Evolutionary conservation across 2,797 vertebrate species (phyloP), one percentile per base, ranked within the genome.

Genomic region (Chloroceryle amazona): DNA sequence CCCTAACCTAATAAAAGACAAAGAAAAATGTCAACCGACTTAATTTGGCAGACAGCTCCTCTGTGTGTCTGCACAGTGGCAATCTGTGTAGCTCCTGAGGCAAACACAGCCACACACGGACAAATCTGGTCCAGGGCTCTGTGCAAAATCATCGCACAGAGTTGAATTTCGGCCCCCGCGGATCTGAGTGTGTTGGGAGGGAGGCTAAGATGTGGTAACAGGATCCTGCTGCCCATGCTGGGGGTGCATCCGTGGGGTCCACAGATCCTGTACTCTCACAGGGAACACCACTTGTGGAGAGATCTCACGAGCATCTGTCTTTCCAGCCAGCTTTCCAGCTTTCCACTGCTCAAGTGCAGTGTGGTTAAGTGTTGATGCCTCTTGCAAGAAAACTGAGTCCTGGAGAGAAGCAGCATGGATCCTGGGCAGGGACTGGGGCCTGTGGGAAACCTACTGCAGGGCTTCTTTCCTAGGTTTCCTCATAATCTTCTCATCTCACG

Each of bases 141-240:
- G 25, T 19, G 72, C 75, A 92, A 84, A 47, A 39, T 12, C 25
- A 6, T 52, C 83, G 39, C 75, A 74, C n/a, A 23, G 25, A 63
- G n/a, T 70, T 67, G 52, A 37, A 39, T 46, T 62, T 31, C 0
- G 1, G 18, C 8, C 41, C 54, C 26, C 25, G 5, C 0, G 60
- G 71, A 31, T 28, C 9, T 0, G 0, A 29, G 54, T 8, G 19
- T 4, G 1, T 52, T 14, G 26, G n/a, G 12, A 51, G 28, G 29
- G 81, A 39, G 58, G 46, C 22, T 23, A 66, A 44, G 3, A 1
- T 1, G 31, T 6, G 57, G 26, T 6, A 41, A 5, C 49, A 46
- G 54, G 21, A 29, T 21, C 52, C 58, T 81, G 33, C 12, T 3
- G 3, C 49, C 28, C 28, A 13, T 31, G 5, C 39, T 21, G 25